These are phyloP conservation scores for Caenorhabditis tropicalis DNA, from an alignment of 1,140 invertebrate species.

Conservation along the genomic window DNA sequence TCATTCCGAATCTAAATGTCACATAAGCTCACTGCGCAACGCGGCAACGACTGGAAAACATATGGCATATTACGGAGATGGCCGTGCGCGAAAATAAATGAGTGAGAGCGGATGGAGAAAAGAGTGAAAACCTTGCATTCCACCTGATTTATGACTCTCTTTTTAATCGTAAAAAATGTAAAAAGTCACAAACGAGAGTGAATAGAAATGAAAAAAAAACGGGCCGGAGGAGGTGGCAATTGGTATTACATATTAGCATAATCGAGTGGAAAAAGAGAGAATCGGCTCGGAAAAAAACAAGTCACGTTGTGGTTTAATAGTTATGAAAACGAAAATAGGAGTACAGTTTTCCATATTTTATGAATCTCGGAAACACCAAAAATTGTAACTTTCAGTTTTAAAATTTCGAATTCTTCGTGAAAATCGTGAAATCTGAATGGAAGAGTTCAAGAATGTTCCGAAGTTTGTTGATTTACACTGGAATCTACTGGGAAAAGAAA, in stretches of 20 bases:
- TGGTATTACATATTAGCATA: neutral
- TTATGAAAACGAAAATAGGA: neutral
- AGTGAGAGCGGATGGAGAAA: neutral
- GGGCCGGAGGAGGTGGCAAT: neutral
- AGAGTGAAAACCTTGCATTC: neutral
- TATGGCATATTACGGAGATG: slow-evolving; percentile 41
- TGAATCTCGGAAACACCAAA: neutral
- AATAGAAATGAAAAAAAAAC: neutral
- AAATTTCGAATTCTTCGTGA: neutral
- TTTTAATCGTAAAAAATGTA: neutral
- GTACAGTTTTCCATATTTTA: slow-evolving; percentile 6
- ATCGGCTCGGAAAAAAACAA: slow-evolving; percentile 29
- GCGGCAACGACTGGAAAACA: neutral
- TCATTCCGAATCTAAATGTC: slow-evolving; percentile 1
- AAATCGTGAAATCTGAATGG: too few species aligned
- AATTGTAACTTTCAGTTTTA: neutral
- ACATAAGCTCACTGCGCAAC: slow-evolving; percentile 18
- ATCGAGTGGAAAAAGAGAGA: neutral
- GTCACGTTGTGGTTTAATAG: neutral
- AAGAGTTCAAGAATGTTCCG: too few species aligned
- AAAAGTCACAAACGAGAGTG: slow-evolving; percentile 18
- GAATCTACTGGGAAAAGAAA: too few species aligned
- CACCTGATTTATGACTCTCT: slow-evolving; percentile 31
- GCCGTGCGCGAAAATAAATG: slow-evolving; percentile 39
- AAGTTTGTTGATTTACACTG: too few species aligned